Evolutionary conservation across 2,888 invertebrate genomes (phyloP).

Genomic region (Prenolepis imparis): DNA sequence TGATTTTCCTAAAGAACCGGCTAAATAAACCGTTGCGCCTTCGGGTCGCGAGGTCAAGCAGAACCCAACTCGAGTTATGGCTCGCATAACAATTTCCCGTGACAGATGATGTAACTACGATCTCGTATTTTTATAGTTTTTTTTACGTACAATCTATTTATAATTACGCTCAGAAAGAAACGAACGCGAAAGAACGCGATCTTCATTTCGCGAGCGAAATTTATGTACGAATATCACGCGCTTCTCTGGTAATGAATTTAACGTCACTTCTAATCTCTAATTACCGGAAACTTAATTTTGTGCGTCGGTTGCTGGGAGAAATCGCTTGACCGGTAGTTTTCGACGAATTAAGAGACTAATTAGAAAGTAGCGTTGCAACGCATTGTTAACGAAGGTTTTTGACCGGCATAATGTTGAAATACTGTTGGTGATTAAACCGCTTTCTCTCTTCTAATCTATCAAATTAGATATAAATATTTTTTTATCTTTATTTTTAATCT

Average conservation of each 20-base stretch:
- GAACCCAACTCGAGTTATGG: conserved; percentile 78
- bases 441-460: not conserved
- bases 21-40: conserved; percentile 74
- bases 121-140: not conserved
- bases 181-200: not conserved
- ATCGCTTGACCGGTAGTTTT: conserved; percentile 57
- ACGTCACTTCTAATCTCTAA: conserved; percentile 11
- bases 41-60: conserved; percentile 72
- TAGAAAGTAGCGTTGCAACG: conserved; percentile 47
- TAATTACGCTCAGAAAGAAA: conserved; percentile 32
- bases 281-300: conserved; percentile 2
- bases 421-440: not conserved
- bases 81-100: conserved; percentile 61
- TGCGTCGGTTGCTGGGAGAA: conserved; percentile 25
- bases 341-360: conserved; percentile 39
- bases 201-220: not conserved
- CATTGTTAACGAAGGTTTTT: conserved; percentile 30
- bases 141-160: conserved; percentile 22
- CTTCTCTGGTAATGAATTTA: not conserved
- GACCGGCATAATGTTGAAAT: conserved; percentile 10
- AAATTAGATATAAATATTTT: not conserved
- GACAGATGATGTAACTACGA: conserved; percentile 57
- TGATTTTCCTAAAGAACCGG: conserved; percentile 62
- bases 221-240: conserved; percentile 17
- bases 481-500: not conserved